Percentiles rank a stretch among this genome's conserved stretches.
phyloP scores from a whole-genome alignment of 2,113 vertebrate genomes.

The Podocnemis expansa region DNA sequence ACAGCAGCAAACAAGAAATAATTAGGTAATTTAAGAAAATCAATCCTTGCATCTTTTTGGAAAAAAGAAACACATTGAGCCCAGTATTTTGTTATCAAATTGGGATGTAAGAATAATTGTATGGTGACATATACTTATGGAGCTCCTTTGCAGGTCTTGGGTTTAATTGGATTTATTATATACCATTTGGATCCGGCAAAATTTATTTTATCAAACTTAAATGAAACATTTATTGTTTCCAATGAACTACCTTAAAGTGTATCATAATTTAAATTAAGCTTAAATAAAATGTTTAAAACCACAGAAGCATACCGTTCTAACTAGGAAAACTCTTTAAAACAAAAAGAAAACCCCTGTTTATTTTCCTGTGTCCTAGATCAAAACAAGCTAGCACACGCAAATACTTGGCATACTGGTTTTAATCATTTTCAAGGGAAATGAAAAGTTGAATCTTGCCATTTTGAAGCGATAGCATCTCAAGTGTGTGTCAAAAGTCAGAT shows the following conservation, averaged over 20 bases:
- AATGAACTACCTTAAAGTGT: background rate
- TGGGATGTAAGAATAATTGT: background rate
- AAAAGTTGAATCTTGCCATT: background rate
- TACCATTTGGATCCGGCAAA: background rate
- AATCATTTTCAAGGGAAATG: background rate
- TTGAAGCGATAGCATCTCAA: background rate
- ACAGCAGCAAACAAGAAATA: constrained; percentile 58
- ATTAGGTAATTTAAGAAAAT: constrained; percentile 47
- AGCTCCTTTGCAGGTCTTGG: background rate
- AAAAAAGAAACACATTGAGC: background rate
- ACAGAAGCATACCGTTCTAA: background rate
- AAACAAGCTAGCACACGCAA: background rate
- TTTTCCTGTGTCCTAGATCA: background rate
- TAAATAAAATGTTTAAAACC: background rate
- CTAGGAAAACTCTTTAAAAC: background rate
- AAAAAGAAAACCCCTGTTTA: background rate
- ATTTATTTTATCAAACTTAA: background rate
- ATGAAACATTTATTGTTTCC: background rate
- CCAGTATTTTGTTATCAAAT: background rate
- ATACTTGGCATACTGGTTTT: background rate
- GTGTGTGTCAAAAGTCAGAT: background rate
- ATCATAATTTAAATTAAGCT: background rate
- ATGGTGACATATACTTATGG: background rate
- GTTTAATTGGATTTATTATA: background rate
- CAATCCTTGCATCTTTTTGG: constrained; percentile 28